Base-by-base conservation (phyloP, 2,797 vertebrate genomes). In the Chaetophractus vellerosus region DNA sequence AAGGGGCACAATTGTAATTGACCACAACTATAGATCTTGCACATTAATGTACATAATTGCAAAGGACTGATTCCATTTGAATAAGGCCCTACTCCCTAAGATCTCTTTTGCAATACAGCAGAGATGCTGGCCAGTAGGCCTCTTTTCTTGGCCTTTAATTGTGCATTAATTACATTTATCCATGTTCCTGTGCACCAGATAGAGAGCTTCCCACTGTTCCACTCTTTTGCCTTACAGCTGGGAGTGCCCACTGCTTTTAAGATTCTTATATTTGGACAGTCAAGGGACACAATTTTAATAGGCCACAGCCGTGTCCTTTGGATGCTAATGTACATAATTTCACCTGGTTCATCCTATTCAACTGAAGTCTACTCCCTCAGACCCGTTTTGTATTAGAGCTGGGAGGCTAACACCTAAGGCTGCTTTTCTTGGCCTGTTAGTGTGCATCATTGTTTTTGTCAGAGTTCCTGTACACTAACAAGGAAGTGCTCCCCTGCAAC, bases 121-220 rank as follows among this genome's bases (percentile, higher is more conserved):
- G 36, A 26, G 45, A 21, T 76, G 48, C 36, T 85, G 7, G 74
- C 36, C n/a, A 18, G 3, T 50, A 41, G 64, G 18, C 15, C 26
- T 41, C 21, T 81, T 50, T 18, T 63, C n/a, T 31, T 38, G 45
- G 41, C 28, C 28, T 64, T 28, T 64, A 31, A 31, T 14, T n/a
- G 28, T 64, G 61, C 61, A 28, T 55, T 64, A 64, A 64, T 28
- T 64, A 10, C 61, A 64, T 31, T 64, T 31, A 11, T 63, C 28
- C 26, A 28, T 64, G 36, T 24, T 38, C 68, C 19, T 69, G 19
- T 36, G n/a, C 21, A 69, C 36, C 16, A 69, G 21, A 38, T 69
- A 69, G 23, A 9, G 19, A 69, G 5, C 55, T 9, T 11, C 4
- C 26, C 3, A 24, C n/a, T 7, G 0, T 4, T 33, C 4, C 50